phyloP scores from a whole-genome alignment of 2,797 vertebrate species.

The Pangasius sanitwongsei region DNA sequence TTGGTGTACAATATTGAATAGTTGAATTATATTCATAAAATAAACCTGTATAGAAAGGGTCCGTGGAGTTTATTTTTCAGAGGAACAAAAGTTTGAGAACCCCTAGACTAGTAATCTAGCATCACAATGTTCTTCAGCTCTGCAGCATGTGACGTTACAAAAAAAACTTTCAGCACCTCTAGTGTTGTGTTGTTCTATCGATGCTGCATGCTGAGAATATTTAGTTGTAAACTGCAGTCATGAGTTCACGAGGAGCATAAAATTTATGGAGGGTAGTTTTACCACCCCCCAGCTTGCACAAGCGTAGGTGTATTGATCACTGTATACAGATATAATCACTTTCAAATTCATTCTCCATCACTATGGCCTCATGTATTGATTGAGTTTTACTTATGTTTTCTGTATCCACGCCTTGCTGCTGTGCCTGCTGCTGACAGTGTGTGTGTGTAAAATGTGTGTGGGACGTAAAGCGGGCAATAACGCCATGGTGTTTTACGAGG shows the following conservation, averaged over 20 bases:
- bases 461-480: conserved; percentile 58
- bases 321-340: conserved; percentile 86
- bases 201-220: conserved; percentile 40
- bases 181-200: background rate
- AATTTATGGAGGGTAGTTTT: conserved; percentile 62
- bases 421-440: conserved; percentile 26
- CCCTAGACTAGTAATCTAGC: background rate
- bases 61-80: background rate
- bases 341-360: conserved; percentile 87
- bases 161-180: conserved; percentile 3
- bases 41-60: background rate
- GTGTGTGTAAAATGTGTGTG: conserved; percentile 52
- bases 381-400: conserved; percentile 80
- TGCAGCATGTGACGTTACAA: background rate
- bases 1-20: background rate
- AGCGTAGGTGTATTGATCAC: conserved; percentile 82
- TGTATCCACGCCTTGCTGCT: conserved; percentile 62
- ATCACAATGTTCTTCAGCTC: background rate
- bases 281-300: conserved; percentile 61
- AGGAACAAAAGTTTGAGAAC: background rate
- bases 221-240: conserved; percentile 37
- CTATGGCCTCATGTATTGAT: conserved; percentile 82
- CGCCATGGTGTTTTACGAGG: conserved; percentile 50
- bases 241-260: conserved; percentile 49
- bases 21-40: background rate